phyloP scores from a whole-genome alignment of 2,888 invertebrate species.

The Marronus borbonicus region DNA sequence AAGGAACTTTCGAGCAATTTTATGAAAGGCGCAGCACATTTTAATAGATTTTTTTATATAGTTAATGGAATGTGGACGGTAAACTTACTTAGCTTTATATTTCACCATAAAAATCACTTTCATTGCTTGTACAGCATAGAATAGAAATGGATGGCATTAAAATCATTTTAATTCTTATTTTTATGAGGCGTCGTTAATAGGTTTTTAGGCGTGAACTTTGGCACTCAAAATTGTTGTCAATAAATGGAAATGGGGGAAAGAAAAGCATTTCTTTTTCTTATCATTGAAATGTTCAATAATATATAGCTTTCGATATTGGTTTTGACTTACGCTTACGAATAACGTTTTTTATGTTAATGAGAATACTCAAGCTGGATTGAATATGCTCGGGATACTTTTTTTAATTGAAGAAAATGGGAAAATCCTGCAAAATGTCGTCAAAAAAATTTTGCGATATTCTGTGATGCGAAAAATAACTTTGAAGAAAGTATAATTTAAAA shows the following conservation, averaged over 20 bases:
- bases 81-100: constrained; percentile 40
- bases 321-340: too few species aligned
- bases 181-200: constrained; percentile 1
- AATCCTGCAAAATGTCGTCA: not conserved
- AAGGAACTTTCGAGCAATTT: constrained; percentile 25
- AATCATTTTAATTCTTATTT: constrained; percentile 20
- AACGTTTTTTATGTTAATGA: too few species aligned
- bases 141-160: not conserved
- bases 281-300: not conserved
- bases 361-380: too few species aligned
- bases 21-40: constrained; percentile 32
- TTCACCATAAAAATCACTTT: constrained; percentile 37
- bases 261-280: not conserved
- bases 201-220: not conserved
- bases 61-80: constrained; percentile 42
- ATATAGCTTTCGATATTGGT: too few species aligned
- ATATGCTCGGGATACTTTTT: too few species aligned
- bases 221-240: constrained; percentile 3
- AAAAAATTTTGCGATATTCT: not conserved
- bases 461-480: not conserved
- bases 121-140: constrained; percentile 6
- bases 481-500: too few species aligned
- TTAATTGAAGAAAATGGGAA: too few species aligned
- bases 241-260: not conserved
- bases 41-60: constrained; percentile 45